These are phyloP conservation scores for Astyanax mexicanus DNA, from an alignment of 2,797 vertebrate genomes.

Conservation along the genomic window DNA sequence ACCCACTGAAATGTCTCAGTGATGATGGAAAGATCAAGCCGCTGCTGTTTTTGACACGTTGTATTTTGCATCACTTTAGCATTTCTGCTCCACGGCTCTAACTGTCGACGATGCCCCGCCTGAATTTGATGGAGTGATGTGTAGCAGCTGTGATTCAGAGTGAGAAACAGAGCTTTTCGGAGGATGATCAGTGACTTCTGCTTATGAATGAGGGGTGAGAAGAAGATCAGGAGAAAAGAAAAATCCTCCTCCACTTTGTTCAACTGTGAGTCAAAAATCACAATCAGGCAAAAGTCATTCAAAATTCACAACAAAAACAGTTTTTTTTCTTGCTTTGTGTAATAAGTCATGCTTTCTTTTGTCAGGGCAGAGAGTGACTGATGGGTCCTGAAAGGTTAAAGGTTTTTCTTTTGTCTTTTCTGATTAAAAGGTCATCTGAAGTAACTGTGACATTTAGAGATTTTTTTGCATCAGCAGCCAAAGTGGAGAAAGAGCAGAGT, in stretches of 20 bases:
- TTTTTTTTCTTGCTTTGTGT: background rate
- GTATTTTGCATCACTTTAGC: slow-evolving; percentile 4
- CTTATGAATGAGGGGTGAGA: slow-evolving; percentile 1
- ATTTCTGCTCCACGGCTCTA: background rate
- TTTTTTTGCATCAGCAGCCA: background rate
- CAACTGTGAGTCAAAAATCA: slow-evolving; percentile 31
- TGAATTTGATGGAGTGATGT: slow-evolving; percentile 3
- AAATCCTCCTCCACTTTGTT: background rate
- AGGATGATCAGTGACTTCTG: background rate
- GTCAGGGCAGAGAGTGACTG: slow-evolving; percentile 8
- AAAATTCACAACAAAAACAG: slow-evolving; percentile 27
- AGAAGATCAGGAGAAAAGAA: background rate
- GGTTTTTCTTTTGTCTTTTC: slow-evolving; percentile 12
- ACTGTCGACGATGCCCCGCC: background rate
- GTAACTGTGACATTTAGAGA: background rate
- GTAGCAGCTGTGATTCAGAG: background rate
- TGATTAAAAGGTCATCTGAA: slow-evolving; percentile 19
- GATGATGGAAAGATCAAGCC: background rate
- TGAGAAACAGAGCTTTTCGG: background rate
- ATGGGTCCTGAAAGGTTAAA: slow-evolving; percentile 6
- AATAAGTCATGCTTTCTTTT: slow-evolving; percentile 14
- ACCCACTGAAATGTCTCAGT: background rate
- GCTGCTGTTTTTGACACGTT: background rate
- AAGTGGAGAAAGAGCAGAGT: background rate
- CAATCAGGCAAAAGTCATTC: slow-evolving; percentile 16